phyloP scores from a whole-genome alignment of 1,140 invertebrate species.

The Neodiprion pinetum region DNA sequence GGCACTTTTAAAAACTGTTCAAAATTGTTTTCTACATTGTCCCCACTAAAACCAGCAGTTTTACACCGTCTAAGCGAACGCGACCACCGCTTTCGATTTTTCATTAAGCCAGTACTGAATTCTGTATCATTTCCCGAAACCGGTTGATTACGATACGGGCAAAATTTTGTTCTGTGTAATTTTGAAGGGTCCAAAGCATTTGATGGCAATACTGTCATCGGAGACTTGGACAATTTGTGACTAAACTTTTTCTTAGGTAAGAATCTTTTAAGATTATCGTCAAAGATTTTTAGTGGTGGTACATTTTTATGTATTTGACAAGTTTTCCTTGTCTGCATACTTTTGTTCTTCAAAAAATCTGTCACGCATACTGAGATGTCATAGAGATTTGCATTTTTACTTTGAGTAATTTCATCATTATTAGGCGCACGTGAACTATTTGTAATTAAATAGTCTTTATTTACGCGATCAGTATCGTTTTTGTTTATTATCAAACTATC shows the following conservation, averaged over 20 bases:
- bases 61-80: neutral
- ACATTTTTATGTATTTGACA: slow-evolving; percentile 31
- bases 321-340: slow-evolving; percentile 12
- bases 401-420: neutral
- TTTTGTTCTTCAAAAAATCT: neutral
- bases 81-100: neutral
- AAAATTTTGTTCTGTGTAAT: neutral
- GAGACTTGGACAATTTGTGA: neutral
- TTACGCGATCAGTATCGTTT: neutral
- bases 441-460: too few species aligned
- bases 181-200: neutral
- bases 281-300: slow-evolving; percentile 33
- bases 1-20: neutral
- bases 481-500: neutral
- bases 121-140: neutral
- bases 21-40: neutral
- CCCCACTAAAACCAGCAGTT: neutral
- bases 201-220: neutral
- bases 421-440: too few species aligned
- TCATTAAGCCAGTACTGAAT: neutral
- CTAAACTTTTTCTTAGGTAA: slow-evolving; percentile 5
- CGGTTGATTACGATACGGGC: neutral
- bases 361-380: neutral
- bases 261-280: slow-evolving; percentile 33
- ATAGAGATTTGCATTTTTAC: neutral